Evolutionary conservation across 2,797 vertebrate species (phyloP).

Genomic region (Natrix natrix): DNA sequence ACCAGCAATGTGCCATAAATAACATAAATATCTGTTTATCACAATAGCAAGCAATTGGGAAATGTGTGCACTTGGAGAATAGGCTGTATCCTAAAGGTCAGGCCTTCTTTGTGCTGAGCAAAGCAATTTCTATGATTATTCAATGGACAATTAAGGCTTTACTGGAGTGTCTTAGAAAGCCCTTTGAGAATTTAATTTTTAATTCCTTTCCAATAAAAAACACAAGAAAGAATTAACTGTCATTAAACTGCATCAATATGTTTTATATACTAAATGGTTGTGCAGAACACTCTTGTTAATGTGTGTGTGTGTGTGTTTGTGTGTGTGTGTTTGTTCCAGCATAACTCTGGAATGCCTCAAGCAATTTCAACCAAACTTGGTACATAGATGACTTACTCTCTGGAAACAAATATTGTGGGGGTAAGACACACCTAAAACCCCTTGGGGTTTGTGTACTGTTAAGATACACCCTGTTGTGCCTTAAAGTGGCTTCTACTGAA

Average conservation of each 20-base stretch:
- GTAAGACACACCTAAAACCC: no score
- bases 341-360: no score
- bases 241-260: conserved; percentile 43
- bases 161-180: conserved; percentile 15
- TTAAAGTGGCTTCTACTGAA: no score
- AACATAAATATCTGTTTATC: conserved; percentile 52
- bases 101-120: conserved; percentile 41
- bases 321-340: no score
- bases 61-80: conserved; percentile 29
- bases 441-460: no score
- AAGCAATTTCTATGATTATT: conserved; percentile 39
- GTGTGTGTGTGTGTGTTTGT: no score
- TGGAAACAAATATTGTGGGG: no score
- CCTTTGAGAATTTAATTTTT: conserved; percentile 19
- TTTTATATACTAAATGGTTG: conserved; percentile 54
- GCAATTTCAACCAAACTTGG: no score
- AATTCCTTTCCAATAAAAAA: conserved; percentile 47
- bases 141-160: conserved; percentile 46
- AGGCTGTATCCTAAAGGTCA: conserved; percentile 52
- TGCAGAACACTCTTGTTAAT: background rate
- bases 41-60: conserved; percentile 47
- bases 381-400: no score
- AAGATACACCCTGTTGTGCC: no score
- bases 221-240: conserved; percentile 32
- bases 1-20: conserved; percentile 56